Base-by-base conservation (phyloP, 1,140 invertebrate species). In the Oryctes rhinoceros region DNA sequence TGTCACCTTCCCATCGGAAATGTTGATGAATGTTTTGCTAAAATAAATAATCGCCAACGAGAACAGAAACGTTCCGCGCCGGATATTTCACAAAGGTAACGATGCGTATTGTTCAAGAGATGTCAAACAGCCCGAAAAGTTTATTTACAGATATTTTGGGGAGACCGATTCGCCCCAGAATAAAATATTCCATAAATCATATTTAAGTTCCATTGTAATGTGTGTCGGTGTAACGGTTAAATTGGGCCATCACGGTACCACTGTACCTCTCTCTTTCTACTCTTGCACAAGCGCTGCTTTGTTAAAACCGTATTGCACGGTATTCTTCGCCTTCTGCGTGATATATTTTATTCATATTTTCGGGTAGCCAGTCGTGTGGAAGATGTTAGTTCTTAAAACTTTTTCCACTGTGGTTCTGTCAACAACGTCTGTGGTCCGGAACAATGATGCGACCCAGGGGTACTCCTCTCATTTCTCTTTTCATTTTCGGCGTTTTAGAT, bases 131-230 rank as follows among this genome's bases (percentile, higher is more conserved):
- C 20, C 65, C 65, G 65, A 71, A 71, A 71, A 71, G 35, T 71
- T 62, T 79, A 81, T 79, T 81, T 81, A 81, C 78, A 53, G 44
- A 75, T 81, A 76, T 81, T 79, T 81, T 67, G 76, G 80, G 67
- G 65, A 76, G 53, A 30, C 62, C 65, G 81, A 67, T 82, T 81
- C 83, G 81, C 81, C 82, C 82, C 81, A 78, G 82, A 83, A 84
- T 84, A 84, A 85, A 85, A 80, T 84, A 84, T 82, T 83, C 80
- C 84, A 85, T 85, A 85, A 85, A 85, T 85, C 84, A 85, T 84
- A 85, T 85, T 85, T 85, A 85, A 85, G 79, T 59, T 79, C 83
- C 80, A 84, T 83, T 85, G 80, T 83, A 76, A 71, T 77, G 76
- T 44, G 48, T 78, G 78, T 79, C 77, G 78, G 81, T 82, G 78